A percentile compares a stretch with the other conserved stretches of the same genome.
Conservation (phyloP, 2,113 vertebrate genomes). For the Camarhynchus parvulus region DNA sequence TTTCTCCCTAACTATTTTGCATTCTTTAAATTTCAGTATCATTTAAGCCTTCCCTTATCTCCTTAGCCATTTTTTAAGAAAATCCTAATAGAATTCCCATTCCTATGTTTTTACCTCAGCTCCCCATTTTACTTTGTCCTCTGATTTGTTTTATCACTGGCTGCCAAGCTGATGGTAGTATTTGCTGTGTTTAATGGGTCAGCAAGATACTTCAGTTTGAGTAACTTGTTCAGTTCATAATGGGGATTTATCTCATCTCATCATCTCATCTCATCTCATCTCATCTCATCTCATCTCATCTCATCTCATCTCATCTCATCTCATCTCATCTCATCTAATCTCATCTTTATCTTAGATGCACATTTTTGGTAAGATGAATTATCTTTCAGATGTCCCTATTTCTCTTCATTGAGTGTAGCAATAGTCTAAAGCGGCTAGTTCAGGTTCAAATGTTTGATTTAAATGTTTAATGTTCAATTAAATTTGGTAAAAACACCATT, state of each 20-base stretch:
- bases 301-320: not conserved
- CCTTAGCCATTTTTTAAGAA: not conserved
- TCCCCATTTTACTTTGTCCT: not conserved
- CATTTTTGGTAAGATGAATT: not conserved
- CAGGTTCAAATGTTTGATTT: conserved; percentile 11
- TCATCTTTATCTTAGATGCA: not conserved
- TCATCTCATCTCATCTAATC: not conserved
- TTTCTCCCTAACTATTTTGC: not conserved
- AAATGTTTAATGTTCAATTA: conserved; percentile 13
- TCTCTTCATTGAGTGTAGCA: not conserved
- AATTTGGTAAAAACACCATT: not conserved
- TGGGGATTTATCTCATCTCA: not conserved
- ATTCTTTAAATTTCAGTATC: not conserved
- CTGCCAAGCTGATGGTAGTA: not conserved
- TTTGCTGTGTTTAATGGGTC: not conserved
- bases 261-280: not conserved
- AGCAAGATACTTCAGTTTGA: not conserved
- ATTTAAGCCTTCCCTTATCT: not conserved
- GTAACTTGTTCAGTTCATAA: not conserved
- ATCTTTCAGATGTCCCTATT: not conserved
- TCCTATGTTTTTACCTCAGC: not conserved
- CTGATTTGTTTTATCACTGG: not conserved
- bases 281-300: too few relatives aligned
- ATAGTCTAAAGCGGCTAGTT: not conserved
- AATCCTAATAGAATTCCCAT: not conserved